Conservation (phyloP, 2,888 invertebrate genomes). For the Drepana falcataria region DNA sequence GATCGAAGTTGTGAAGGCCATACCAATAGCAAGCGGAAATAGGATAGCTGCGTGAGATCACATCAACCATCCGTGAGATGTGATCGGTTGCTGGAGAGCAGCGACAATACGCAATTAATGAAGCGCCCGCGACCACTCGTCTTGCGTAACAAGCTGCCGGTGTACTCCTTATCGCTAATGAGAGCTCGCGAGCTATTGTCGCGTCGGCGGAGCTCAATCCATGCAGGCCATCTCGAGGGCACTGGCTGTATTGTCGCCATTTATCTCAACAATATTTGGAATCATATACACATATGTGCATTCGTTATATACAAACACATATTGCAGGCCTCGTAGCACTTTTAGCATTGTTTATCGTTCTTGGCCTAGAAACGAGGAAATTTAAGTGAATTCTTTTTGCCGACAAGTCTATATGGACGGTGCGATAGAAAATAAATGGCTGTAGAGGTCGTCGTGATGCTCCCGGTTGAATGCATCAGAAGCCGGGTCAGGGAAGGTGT, state of each 20-base stretch:
- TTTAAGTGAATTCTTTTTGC: too few relatives aligned
- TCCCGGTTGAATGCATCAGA: slow-evolving; percentile 28
- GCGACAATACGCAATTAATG: slow-evolving; percentile 69
- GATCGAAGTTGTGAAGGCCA: slow-evolving; percentile 23
- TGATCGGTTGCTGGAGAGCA: slow-evolving; percentile 41
- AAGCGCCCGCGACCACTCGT: slow-evolving; percentile 43
- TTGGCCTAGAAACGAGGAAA: too few relatives aligned
- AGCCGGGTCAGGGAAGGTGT: slow-evolving; percentile 39
- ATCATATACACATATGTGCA: slow-evolving; percentile 24
- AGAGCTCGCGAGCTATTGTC: slow-evolving; percentile 46
- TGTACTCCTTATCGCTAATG: slow-evolving; percentile 61
- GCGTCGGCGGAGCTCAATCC: slow-evolving; percentile 32
- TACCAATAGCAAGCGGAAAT: slow-evolving; percentile 34
- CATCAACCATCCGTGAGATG: slow-evolving; percentile 43
- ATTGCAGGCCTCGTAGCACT: too few relatives aligned
- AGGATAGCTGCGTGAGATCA: slow-evolving; percentile 45
- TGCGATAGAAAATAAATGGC: neutral
- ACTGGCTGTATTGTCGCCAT: slow-evolving; percentile 26
- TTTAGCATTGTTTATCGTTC: too few relatives aligned
- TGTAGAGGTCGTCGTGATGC: neutral
- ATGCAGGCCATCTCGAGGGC: slow-evolving; percentile 29
- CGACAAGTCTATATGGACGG: neutral
- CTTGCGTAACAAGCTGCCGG: slow-evolving; percentile 52
- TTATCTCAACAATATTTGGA: slow-evolving; percentile 15
- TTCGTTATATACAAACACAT: neutral